Percentiles rank a stretch among this genome's conserved stretches.
Evolutionary conservation across 2,797 vertebrate species (phyloP).

Genomic region (Coregonus ussuriensis): DNA sequence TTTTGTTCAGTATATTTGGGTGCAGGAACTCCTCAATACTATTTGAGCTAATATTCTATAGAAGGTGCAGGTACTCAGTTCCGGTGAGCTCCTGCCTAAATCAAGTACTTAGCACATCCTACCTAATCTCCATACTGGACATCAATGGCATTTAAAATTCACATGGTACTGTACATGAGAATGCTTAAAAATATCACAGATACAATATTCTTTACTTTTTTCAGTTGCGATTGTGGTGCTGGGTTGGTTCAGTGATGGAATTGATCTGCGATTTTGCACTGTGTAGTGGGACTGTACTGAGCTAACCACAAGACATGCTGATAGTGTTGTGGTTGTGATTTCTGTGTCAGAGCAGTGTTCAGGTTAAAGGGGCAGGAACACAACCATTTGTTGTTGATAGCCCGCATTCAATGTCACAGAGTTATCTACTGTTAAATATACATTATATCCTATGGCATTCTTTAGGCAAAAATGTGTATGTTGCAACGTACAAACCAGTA

Average conservation of each 20-base stretch:
- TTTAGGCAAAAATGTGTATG: not conserved
- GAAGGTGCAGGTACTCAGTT: no score
- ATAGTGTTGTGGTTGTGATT: no score
- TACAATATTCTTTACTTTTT: not conserved
- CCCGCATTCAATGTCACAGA: not conserved
- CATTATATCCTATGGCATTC: not conserved
- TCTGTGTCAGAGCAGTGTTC: no score
- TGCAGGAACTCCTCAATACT: no score
- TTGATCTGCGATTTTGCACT: no score
- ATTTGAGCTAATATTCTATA: no score
- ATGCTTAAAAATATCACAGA: not conserved
- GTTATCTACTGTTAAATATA: not conserved
- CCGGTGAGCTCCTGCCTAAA: no score
- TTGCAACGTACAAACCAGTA: not conserved
- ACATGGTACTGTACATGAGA: not conserved
- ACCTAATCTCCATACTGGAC: not conserved
- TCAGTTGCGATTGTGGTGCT: not conserved
- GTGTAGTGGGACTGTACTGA: no score
- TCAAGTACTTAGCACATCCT: not conserved
- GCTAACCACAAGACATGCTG: no score
- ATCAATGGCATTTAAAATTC: not conserved
- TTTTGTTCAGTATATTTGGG: no score
- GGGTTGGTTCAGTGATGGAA: no score
- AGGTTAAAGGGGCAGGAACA: no score
- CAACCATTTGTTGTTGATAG: not conserved